These are phyloP conservation scores for Noturus placidus DNA, from an alignment of 2,113 vertebrate species.

Conservation along the genomic window DNA sequence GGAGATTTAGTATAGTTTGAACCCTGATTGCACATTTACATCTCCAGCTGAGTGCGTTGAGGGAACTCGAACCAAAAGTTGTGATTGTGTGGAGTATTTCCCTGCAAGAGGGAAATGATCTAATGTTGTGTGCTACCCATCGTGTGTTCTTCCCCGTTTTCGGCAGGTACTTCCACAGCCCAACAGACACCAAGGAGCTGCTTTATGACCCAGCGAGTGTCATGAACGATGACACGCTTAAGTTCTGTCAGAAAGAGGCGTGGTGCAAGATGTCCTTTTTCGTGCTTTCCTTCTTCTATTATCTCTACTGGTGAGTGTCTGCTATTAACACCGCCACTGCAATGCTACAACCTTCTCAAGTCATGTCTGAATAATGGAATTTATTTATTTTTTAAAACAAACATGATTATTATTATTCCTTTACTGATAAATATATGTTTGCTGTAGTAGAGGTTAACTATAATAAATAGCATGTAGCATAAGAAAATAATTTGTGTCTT, in stretches of 20 bases:
- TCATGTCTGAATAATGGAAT: neutral
- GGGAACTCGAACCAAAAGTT: neutral
- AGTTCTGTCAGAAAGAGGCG: slow-evolving; percentile 96
- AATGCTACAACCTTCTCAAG: neutral
- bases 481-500: too few relatives aligned
- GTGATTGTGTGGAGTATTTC: neutral
- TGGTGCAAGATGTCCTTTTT: slow-evolving; percentile 99
- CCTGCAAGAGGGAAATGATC: neutral
- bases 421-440: too few relatives aligned
- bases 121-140: slow-evolving; percentile 63
- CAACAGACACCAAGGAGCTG: slow-evolving; percentile 91
- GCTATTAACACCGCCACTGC: neutral
- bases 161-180: slow-evolving; percentile 94
- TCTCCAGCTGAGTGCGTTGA: neutral
- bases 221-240: slow-evolving; percentile 94
- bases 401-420: neutral
- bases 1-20: neutral
- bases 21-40: neutral
- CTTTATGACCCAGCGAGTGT: slow-evolving; percentile 92
- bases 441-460: too few relatives aligned
- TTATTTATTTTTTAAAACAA: neutral
- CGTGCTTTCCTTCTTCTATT: slow-evolving; percentile 98
- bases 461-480: too few relatives aligned
- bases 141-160: slow-evolving; percentile 66
- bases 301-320: slow-evolving; percentile 92